These are phyloP conservation scores for Leptinotarsa undecemlineata DNA, from an alignment of 1,140 invertebrate species.

Conservation along the genomic window DNA sequence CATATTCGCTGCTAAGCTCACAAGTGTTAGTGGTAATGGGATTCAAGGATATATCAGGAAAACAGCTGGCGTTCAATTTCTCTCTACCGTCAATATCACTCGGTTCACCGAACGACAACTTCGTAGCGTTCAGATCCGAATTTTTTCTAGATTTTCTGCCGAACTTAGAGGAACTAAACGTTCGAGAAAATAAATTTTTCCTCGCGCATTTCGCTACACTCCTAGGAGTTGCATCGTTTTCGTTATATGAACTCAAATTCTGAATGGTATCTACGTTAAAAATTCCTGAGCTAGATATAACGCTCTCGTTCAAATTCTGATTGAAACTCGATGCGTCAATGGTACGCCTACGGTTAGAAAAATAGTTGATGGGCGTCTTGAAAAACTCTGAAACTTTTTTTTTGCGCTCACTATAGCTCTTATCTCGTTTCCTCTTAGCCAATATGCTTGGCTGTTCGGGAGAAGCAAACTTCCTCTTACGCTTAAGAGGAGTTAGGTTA, in stretches of 20 bases:
- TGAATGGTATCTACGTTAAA: slow-evolving; percentile 50
- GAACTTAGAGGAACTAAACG: slow-evolving; percentile 53
- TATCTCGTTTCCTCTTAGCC: slow-evolving; percentile 48
- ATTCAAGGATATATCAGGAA: slow-evolving; percentile 50
- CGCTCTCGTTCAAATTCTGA: slow-evolving; percentile 49
- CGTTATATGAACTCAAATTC: slow-evolving; percentile 42
- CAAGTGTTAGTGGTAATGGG: slow-evolving; percentile 25
- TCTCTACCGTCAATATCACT: slow-evolving; percentile 37
- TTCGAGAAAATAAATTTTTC: slow-evolving; percentile 51
- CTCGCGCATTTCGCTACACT: slow-evolving; percentile 39
- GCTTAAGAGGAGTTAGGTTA: slow-evolving; percentile 31
- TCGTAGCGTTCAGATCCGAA: slow-evolving; percentile 43
- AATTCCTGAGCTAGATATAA: slow-evolving; percentile 49
- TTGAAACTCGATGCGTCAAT: slow-evolving; percentile 45
- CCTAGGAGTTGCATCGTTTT: slow-evolving; percentile 29
- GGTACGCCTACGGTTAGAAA: slow-evolving; percentile 51
- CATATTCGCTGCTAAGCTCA: slow-evolving; percentile 36
- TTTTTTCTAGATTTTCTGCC: slow-evolving; percentile 37
- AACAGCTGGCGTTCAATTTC: slow-evolving; percentile 49
- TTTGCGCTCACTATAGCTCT: slow-evolving; percentile 49
- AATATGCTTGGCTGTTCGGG: slow-evolving; percentile 37
- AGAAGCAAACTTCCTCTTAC: slow-evolving; percentile 48
- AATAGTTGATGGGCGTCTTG: slow-evolving; percentile 51
- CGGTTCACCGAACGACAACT: slow-evolving; percentile 39
- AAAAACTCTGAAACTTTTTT: slow-evolving; percentile 51